These are phyloP conservation scores for Brachionus rubens DNA, from an alignment of 1,140 invertebrate species.

Conservation along the genomic window DNA sequence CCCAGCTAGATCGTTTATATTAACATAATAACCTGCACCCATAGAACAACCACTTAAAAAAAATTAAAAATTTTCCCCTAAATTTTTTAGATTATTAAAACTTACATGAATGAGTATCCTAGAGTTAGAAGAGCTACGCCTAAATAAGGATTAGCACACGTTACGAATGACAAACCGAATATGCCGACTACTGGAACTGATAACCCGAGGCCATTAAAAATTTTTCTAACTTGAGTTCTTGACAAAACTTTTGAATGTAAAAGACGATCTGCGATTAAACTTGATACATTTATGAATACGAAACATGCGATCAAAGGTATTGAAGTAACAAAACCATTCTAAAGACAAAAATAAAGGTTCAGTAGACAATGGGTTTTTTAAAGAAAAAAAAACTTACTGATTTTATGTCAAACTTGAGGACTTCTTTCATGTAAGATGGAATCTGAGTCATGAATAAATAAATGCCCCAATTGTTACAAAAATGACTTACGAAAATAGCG, in stretches of 20 bases:
- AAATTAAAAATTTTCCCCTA: too few relatives aligned
- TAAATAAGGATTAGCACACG: background rate
- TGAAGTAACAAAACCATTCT: constrained; percentile 12
- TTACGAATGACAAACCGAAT: constrained; percentile 4
- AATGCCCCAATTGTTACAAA: constrained; percentile 79
- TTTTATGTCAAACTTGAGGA: constrained; percentile 50
- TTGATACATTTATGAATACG: background rate
- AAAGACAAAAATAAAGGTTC: background rate
- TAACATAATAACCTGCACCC: background rate
- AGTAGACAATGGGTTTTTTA: background rate
- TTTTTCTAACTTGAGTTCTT: background rate
- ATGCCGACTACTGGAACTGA: background rate
- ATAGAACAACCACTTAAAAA: constrained; percentile 30
- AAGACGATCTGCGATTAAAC: background rate
- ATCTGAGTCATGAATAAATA: constrained; percentile 71
- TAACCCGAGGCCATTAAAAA: constrained; percentile 6
- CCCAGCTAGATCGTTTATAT: constrained; percentile 49
- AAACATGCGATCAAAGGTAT: constrained; percentile 18
- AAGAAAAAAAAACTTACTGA: constrained; percentile 53
- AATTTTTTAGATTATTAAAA: too few relatives aligned
- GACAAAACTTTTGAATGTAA: background rate
- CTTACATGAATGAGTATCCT: too few relatives aligned
- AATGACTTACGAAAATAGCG: constrained; percentile 85
- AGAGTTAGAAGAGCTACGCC: background rate
- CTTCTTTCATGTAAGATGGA: constrained; percentile 59